Percentiles rank a stretch among this genome's conserved stretches.
Conservation (phyloP, 2,113 vertebrate genomes). For the Eudyptes chrysolophus region DNA sequence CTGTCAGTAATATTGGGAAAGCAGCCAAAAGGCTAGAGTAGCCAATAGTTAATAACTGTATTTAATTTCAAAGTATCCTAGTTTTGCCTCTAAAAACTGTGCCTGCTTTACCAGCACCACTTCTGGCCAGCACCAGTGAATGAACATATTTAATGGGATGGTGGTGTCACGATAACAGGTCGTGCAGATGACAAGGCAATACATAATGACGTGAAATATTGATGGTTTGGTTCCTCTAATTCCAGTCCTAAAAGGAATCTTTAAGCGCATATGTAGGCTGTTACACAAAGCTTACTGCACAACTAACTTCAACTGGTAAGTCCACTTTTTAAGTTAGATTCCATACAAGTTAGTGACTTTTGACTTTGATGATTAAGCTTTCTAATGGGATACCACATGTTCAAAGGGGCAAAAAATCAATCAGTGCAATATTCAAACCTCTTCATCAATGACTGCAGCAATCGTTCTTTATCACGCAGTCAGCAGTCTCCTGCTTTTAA, state of each 20-base stretch:
- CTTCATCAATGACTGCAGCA: neutral
- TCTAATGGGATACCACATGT: neutral
- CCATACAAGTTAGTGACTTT: neutral
- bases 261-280: neutral
- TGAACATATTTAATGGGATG: neutral
- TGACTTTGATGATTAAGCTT: slow-evolving; percentile 16
- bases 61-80: neutral
- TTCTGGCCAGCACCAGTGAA: neutral
- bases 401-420: neutral
- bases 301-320: neutral
- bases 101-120: neutral
- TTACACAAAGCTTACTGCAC: neutral
- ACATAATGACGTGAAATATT: neutral
- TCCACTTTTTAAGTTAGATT: neutral
- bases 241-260: neutral
- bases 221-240: neutral
- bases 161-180: neutral
- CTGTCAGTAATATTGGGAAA: neutral
- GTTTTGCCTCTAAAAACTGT: neutral
- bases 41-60: neutral
- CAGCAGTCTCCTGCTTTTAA: neutral
- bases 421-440: slow-evolving; percentile 1
- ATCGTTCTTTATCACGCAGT: neutral
- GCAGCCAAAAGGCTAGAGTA: neutral
- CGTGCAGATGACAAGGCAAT: neutral